Conservation (phyloP, 2,888 invertebrate species). For the Marasmarcha lunaedactyla region DNA sequence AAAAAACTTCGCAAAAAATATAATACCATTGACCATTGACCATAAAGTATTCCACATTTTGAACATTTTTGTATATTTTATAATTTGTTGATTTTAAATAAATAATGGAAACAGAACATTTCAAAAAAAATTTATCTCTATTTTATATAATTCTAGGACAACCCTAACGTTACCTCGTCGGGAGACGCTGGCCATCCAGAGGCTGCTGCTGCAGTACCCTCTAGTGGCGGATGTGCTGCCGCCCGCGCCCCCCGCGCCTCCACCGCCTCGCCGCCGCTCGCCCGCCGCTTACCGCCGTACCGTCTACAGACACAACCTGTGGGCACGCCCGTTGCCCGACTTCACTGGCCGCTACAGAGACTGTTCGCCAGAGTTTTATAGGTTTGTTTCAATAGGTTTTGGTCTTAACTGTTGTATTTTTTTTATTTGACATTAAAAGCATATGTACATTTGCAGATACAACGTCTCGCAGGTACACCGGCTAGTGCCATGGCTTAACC, state of each 20-base stretch:
- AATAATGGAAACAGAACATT: too few relatives aligned
- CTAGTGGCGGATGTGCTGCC: conserved; percentile 35
- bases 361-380: conserved; percentile 80
- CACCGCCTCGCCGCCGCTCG: conserved; percentile 34
- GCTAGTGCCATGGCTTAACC: conserved; percentile 87
- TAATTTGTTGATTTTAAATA: too few relatives aligned
- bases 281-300: conserved; percentile 72
- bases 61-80: too few relatives aligned
- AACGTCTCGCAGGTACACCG: conserved; percentile 86
- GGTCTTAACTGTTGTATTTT: too few relatives aligned
- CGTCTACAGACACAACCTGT: conserved; percentile 81
- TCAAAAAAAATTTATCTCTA: too few relatives aligned
- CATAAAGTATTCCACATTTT: too few relatives aligned
- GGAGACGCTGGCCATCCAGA: conserved; percentile 71
- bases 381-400: too few relatives aligned
- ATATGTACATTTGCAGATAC: conserved; percentile 71
- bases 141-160: conserved; percentile 74
- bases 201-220: conserved; percentile 63
- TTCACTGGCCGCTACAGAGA: conserved; percentile 79
- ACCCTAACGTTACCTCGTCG: conserved; percentile 75
- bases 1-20: too few relatives aligned
- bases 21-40: too few relatives aligned
- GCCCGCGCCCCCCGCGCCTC: conserved; percentile 18
- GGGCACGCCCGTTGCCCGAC: conserved; percentile 79
- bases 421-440: too few relatives aligned